Evolutionary conservation across 37 sponge, comb jelly and placozoan genomes (phyloP).

Genomic region (Petrosia ficiformis): DNA sequence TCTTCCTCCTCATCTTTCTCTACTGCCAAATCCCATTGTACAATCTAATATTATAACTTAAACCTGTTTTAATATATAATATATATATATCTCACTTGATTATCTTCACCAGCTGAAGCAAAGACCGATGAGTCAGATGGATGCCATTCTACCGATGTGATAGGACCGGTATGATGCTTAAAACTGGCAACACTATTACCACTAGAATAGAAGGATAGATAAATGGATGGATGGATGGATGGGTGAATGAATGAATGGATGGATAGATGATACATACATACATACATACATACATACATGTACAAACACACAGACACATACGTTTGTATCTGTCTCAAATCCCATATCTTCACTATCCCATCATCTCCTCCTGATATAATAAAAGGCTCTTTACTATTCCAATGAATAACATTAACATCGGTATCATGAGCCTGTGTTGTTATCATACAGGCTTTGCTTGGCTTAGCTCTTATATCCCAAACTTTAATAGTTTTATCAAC

Average conservation of each 20-base stretch:
- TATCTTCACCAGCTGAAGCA: conserved; percentile 90
- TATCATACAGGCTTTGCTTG: conserved; percentile 92
- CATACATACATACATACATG: neutral
- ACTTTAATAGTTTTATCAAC: conserved; percentile 83
- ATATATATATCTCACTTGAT: conserved; percentile 70
- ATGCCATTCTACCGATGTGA: conserved; percentile 97
- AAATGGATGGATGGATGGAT: too few species aligned
- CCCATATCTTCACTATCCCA: conserved; percentile 94
- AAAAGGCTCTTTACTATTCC: conserved; percentile 89
- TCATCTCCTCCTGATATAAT: conserved; percentile 96
- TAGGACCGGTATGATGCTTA: conserved; percentile 89
- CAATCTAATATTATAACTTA: conserved; percentile 43
- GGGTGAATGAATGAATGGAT: too few species aligned
- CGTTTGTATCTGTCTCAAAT: conserved; percentile 84
- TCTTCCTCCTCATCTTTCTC: conserved; percentile 53
- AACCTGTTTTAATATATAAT: too few species aligned
- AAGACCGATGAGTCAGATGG: conserved; percentile 90
- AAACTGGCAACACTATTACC: conserved; percentile 73
- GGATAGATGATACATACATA: too few species aligned
- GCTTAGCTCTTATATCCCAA: conserved; percentile 89
- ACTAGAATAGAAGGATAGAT: too few species aligned
- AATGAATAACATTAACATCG: conserved; percentile 97
- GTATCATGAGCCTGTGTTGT: conserved; percentile 87
- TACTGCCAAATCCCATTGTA: conserved; percentile 95
- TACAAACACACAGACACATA: too few species aligned